Conservation (phyloP, 2,797 vertebrate genomes). For the Lepidocolaptes lacrymiger region DNA sequence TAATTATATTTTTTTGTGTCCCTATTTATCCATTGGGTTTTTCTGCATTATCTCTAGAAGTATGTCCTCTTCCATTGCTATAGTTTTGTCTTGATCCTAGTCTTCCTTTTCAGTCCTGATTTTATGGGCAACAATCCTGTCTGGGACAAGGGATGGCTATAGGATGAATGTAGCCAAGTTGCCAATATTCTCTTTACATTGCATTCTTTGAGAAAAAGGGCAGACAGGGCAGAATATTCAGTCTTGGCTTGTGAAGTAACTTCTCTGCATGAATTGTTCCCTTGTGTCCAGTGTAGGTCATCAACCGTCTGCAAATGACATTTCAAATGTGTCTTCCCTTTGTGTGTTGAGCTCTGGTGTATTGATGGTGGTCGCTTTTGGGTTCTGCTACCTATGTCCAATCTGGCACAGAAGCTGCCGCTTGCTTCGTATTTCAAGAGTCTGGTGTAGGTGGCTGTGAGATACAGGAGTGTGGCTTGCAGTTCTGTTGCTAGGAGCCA, state of each 20-base stretch:
- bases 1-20: neutral
- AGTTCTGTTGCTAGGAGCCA: slow-evolving; percentile 39
- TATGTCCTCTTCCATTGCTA: neutral
- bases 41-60: neutral
- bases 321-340: neutral
- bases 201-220: neutral
- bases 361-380: neutral
- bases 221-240: neutral
- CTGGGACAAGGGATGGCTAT: neutral
- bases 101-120: neutral
- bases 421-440: neutral
- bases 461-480: neutral
- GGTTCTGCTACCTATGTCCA: neutral
- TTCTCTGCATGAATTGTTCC: neutral
- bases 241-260: neutral
- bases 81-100: neutral
- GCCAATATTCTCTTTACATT: neutral
- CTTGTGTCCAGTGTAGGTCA: neutral
- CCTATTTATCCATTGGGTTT: neutral
- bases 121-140: neutral
- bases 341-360: neutral
- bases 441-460: slow-evolving; percentile 23
- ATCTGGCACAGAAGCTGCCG: neutral
- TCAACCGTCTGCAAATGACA: neutral
- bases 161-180: neutral